A percentile compares a stretch with the other conserved stretches of the same genome.
Evolutionary conservation across 2,888 invertebrate species (phyloP).

Genomic region (Lochmaea capreae): DNA sequence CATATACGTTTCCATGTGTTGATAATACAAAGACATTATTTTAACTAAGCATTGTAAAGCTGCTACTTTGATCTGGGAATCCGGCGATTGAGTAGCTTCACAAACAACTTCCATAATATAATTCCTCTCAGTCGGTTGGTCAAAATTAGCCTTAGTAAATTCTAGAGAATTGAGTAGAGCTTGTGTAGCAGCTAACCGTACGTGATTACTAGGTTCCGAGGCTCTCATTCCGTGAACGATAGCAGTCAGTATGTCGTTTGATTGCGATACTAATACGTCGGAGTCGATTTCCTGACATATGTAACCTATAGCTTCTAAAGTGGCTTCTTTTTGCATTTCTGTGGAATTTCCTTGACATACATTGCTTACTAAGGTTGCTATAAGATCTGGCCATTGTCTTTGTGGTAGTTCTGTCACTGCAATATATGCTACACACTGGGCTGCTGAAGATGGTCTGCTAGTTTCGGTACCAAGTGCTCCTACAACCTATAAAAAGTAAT

Average conservation of each 20-base stretch:
- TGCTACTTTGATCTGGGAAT: conserved; percentile 91
- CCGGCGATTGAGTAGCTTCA: conserved; percentile 95
- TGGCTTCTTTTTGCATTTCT: conserved; percentile 96
- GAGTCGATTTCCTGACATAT: conserved; percentile 98
- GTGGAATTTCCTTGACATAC: conserved; percentile 88
- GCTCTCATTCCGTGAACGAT: conserved; percentile 93
- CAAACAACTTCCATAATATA: conserved; percentile 99
- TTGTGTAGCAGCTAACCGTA: conserved; percentile 95
- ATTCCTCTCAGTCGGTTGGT: conserved; percentile 96
- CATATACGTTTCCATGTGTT: conserved; percentile 99
- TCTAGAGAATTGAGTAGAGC: conserved; percentile 97
- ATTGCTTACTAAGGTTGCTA: conserved; percentile 88
- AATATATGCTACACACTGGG: conserved; percentile 99
- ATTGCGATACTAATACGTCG: conserved; percentile 90
- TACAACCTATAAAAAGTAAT: conserved; percentile 76
- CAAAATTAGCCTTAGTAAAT: conserved; percentile 98
- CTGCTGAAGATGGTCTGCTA: conserved; percentile 94
- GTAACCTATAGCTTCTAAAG: conserved; percentile 97
- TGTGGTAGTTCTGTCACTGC: conserved; percentile 96
- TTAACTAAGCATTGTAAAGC: conserved; percentile 98
- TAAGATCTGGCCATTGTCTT: conserved; percentile 92
- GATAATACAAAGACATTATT: conserved; percentile 98
- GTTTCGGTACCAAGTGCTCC: conserved; percentile 96
- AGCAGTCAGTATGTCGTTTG: conserved; percentile 97
- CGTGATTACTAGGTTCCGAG: conserved; percentile 92